Percentiles rank a stretch among this genome's conserved stretches.
phyloP scores from a whole-genome alignment of 37 sponge, comb jelly and placozoan species.

The Ianthella basta region DNA sequence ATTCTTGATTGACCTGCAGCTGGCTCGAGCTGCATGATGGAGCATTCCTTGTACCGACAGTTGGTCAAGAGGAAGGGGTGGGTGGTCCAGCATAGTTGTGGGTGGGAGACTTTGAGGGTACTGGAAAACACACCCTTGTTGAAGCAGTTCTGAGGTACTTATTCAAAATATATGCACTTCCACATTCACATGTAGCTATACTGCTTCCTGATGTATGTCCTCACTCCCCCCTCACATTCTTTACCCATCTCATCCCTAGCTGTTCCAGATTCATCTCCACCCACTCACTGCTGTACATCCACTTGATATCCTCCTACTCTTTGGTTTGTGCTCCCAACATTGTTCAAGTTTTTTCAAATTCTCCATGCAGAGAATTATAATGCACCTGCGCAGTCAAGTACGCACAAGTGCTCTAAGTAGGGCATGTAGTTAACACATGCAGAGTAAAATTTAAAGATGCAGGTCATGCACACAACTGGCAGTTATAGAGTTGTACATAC shows the following conservation, averaged over 20 bases:
- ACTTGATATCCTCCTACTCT: slow-evolving; percentile 25
- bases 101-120: not conserved
- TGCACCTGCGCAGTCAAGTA: slow-evolving; percentile 29
- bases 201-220: no score
- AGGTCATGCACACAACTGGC: no score
- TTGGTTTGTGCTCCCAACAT: slow-evolving; percentile 60
- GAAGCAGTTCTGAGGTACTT: slow-evolving; percentile 66
- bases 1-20: no score
- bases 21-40: not conserved
- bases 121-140: slow-evolving; percentile 75
- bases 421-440: not conserved
- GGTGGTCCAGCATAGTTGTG: not conserved
- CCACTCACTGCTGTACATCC: slow-evolving; percentile 27
- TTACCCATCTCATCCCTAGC: no score
- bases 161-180: no score
- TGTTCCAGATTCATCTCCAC: no score
- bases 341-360: slow-evolving; percentile 65
- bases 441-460: no score
- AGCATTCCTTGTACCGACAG: not conserved
- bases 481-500: slow-evolving; percentile 3
- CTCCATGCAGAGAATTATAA: no score
- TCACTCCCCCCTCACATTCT: slow-evolving; percentile 9
- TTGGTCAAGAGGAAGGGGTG: slow-evolving; percentile 3
- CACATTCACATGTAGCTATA: no score
- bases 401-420: not conserved